phyloP scores from a whole-genome alignment of 1,140 invertebrate species.

The Fopius arisanus region DNA sequence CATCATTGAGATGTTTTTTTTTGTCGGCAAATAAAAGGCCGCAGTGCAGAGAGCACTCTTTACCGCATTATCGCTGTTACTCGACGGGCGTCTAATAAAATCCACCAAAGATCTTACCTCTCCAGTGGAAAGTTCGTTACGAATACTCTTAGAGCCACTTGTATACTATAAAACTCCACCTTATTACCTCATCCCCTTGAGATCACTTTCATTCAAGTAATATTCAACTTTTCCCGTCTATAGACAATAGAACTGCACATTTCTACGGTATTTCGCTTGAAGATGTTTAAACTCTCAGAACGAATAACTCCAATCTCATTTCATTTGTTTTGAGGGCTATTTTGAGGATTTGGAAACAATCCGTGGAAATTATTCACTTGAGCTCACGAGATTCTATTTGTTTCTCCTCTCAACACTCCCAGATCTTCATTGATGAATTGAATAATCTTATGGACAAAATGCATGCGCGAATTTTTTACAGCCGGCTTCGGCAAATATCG shows the following conservation, averaged over 20 bases:
- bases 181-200: background rate
- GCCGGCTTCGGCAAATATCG: no score
- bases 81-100: background rate
- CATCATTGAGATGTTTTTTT: background rate
- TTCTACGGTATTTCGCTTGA: background rate
- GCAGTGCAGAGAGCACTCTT: background rate
- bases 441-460: no score
- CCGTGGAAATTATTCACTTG: no score
- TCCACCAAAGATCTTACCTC: background rate
- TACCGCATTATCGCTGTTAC: conserved; percentile 1
- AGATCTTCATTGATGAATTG: no score
- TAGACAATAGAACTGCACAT: background rate
- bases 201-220: conserved; percentile 1
- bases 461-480: no score
- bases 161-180: background rate
- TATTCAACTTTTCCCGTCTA: background rate
- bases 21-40: background rate
- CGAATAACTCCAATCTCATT: background rate
- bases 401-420: no score
- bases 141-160: background rate
- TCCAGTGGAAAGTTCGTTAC: background rate
- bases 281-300: background rate
- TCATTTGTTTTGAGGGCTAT: background rate
- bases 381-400: no score
- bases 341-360: background rate